Base-by-base conservation (phyloP, 2,113 vertebrate species). In the Halcyon malimbica region DNA sequence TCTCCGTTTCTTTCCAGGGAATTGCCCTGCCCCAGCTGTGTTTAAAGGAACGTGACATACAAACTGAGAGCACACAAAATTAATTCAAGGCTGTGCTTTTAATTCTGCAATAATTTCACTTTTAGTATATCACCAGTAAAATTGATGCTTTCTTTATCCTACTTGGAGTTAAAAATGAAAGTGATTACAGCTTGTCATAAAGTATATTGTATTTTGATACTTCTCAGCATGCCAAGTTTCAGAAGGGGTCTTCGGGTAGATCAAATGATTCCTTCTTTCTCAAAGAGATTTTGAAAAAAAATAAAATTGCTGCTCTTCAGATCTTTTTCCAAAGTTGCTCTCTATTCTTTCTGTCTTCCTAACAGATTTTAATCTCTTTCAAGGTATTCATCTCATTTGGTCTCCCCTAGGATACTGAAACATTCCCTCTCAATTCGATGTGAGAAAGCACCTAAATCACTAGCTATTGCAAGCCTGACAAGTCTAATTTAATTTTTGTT, bases 401-500 rank as follows among this genome's bases (percentile, higher is more conserved):
- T 73, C 8, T 85, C 64, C 59, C 85, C 46, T 79, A 92, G 90
- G 83, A 95, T 26, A 73, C 37, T 20, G 70, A 87, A 91, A 84
- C 59, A 71, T 93, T 88, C 75, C 69, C 18, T 92, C 91, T 96
- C 93, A 94, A 83, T 89, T 82, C 86, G 65, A 80, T 87, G 50
- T 77, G 26, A 75, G 77, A 50, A 92, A 97, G 88, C 83, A 78
- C 78, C 86, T 94, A 93, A 94, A 95, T 96, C 85, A 89, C 64
- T 87, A 79, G 50, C 78, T 94, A 87, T 78, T 93, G 87, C 77
- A 53, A 94, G 56, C n/a, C 48, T 94, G 87, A 64, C 86, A 93
- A 93, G 42, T 77, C 65, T 96, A 82, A 90, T 96, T 96, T 96
- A 75, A 68, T 96, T 96, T 95, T 93, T 95, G 39, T 94, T 94